Conservation (phyloP, 1,140 invertebrate genomes). For the Archegozetes longisetosus region DNA sequence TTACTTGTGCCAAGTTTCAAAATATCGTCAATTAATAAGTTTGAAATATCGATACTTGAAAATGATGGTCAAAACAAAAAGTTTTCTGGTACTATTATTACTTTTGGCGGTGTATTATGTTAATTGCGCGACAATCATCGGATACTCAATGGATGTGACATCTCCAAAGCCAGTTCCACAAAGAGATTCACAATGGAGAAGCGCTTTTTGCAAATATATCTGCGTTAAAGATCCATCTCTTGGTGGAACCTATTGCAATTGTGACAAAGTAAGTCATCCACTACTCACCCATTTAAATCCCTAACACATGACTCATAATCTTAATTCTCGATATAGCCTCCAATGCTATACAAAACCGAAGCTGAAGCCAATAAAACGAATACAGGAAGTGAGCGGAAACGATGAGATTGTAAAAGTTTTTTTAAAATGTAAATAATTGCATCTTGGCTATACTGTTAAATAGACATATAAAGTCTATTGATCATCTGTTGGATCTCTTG, state of each 20-base stretch:
- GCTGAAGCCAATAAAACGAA: neutral
- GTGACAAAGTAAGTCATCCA: slow-evolving; percentile 12
- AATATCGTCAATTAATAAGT: too few relatives aligned
- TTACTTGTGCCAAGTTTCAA: too few relatives aligned
- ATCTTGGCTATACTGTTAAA: neutral
- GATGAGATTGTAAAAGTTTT: neutral
- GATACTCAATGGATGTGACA: too few relatives aligned
- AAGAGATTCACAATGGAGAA: too few relatives aligned
- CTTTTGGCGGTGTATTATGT: too few relatives aligned
- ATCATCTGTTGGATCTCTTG: neutral
- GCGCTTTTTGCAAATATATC: slow-evolving; percentile 15
- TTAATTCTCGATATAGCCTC: neutral
- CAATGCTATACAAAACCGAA: slow-evolving; percentile 1
- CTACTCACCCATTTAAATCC: neutral
- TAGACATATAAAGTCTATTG: neutral
- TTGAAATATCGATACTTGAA: too few relatives aligned
- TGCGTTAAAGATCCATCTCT: slow-evolving; percentile 19
- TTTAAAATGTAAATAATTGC: neutral
- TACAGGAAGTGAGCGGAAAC: neutral
- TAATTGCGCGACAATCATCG: too few relatives aligned
- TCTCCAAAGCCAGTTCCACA: too few relatives aligned
- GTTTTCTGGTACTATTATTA: too few relatives aligned
- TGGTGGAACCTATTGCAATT: slow-evolving; percentile 19
- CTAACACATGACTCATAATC: slow-evolving; percentile 5
- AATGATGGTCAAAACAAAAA: too few relatives aligned